Evolutionary conservation across 2,888 invertebrate genomes (phyloP), one percentile per base, ranked within the genome.

Genomic region (Drosophila aldrichi): DNA sequence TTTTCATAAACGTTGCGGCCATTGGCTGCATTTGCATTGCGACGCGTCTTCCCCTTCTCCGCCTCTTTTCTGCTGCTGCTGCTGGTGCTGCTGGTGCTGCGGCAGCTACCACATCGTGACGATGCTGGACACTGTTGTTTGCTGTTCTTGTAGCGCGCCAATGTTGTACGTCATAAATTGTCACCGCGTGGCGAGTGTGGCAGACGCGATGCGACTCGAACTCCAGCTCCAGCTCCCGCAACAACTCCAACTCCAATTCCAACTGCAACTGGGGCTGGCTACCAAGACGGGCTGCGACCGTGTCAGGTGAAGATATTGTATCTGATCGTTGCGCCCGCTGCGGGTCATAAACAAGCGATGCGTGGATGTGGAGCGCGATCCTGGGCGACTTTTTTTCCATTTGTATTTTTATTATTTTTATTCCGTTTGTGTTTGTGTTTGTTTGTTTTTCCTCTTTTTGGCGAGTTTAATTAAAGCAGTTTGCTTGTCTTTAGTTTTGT

Each of bases 1-100:
- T 93, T 92, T 92, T 92, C 92, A 92, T 93, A 92, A 90, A 90
- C 86, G 87, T 84, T 86, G 74, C 77, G 78, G 77, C 75, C 73
- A 77, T 76, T 77, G 74, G 77, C 65, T 65, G 68, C 51, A 68
- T 65, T 76, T 74, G 77, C 70, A 62, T 66, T 49, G 64, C 56
- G 38, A 22, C 8, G 29, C 6, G 25, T 25, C 25, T 6, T 29
- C 16, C 55, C 22, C 54, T 16, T 51, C 29, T 29, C 29, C n/a
- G n/a, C n/a, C n/a, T 8, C 2, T 29, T 29, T 5, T n/a, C 14
- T 14, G 5, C 10, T 36, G 7, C n/a, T 40, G 40, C 22, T 52
- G 2, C 20, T 20, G 16, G 3, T 34, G 52, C 8, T 34, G 34
- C 14, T 49, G 29, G n/a, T 48, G 25, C 4, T 16, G 25, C 16